Evolutionary conservation across 2,113 vertebrate species (phyloP).

Genomic region (Vidua macroura): DNA sequence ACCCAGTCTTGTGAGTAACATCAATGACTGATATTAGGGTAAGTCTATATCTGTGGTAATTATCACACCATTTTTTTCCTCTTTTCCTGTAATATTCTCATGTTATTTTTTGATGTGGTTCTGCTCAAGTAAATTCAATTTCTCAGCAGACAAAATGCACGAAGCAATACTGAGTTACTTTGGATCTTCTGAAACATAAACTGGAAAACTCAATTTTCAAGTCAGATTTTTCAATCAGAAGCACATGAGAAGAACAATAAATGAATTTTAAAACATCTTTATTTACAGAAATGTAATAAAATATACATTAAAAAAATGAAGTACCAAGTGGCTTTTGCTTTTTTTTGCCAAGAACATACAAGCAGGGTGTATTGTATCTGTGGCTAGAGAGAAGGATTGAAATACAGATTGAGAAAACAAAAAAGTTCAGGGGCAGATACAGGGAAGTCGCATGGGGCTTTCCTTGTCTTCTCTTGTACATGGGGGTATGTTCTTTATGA

Average conservation of each 20-base stretch:
- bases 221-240: slow-evolving; percentile 55
- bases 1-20: slow-evolving; percentile 6
- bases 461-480: neutral
- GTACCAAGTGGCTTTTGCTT: too few species aligned
- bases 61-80: slow-evolving; percentile 21
- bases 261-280: slow-evolving; percentile 25
- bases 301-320: neutral
- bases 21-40: neutral
- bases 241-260: slow-evolving; percentile 52
- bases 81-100: slow-evolving; percentile 34
- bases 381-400: neutral
- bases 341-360: neutral
- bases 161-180: slow-evolving; percentile 51
- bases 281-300: slow-evolving; percentile 6
- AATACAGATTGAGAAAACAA: neutral
- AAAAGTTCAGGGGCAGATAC: neutral
- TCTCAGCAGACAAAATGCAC: slow-evolving; percentile 54
- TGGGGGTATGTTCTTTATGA: neutral
- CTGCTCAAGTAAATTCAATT: slow-evolving; percentile 65
- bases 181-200: slow-evolving; percentile 57
- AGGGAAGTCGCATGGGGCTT: neutral
- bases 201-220: slow-evolving; percentile 71
- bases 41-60: slow-evolving; percentile 37
- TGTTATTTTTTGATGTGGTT: slow-evolving; percentile 58
- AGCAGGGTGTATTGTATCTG: neutral